A percentile compares a stretch with the other conserved stretches of the same genome.
These are phyloP conservation scores for Chloroclysta siterata DNA, from an alignment of 2,888 invertebrate genomes.

Conservation along the genomic window DNA sequence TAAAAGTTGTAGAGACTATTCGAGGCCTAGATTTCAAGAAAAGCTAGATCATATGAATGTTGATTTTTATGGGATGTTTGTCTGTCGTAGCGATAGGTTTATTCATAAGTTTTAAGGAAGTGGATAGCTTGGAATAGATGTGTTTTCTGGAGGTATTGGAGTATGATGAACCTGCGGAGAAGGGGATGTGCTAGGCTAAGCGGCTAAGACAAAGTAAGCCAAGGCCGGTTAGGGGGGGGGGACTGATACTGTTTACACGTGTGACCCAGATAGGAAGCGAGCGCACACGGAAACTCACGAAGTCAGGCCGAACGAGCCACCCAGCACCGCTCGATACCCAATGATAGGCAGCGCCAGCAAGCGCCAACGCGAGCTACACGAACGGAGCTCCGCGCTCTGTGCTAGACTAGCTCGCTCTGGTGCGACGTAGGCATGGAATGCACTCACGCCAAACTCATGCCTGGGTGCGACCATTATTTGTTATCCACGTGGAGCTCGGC, in stretches of 20 bases:
- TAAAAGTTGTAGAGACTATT: constrained; percentile 1
- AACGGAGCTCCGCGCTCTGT: constrained; percentile 12
- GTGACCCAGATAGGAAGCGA: constrained; percentile 81
- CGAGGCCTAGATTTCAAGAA: constrained; percentile 30
- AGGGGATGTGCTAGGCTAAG: constrained; percentile 74
- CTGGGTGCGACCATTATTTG: constrained; percentile 44
- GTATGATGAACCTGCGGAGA: constrained; percentile 53
- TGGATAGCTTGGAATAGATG: constrained; percentile 7
- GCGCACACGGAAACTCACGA: constrained; percentile 68
- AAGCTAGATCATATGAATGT: no score
- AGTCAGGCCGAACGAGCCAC: constrained; percentile 50
- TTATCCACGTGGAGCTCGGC: constrained; percentile 58
- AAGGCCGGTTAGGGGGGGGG: constrained; percentile 80
- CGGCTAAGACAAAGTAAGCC: constrained; percentile 80
- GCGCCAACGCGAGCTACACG: constrained; percentile 1
- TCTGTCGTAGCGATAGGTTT: constrained; percentile 14
- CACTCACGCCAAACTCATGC: constrained; percentile 41
- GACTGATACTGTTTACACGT: constrained; percentile 78
- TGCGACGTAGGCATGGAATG: constrained; percentile 37
- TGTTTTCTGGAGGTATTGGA: constrained; percentile 41
- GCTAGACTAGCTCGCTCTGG: constrained; percentile 45
- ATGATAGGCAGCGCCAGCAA: constrained; percentile 33
- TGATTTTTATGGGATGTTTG: no score
- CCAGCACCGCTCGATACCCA: constrained; percentile 62
- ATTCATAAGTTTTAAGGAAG: constrained; percentile 2